A percentile compares a stretch with the other conserved stretches of the same genome.
These are phyloP conservation scores for Scaptodrosophila lebanonensis DNA, from an alignment of 1,140 invertebrate genomes.

Conservation along the genomic window DNA sequence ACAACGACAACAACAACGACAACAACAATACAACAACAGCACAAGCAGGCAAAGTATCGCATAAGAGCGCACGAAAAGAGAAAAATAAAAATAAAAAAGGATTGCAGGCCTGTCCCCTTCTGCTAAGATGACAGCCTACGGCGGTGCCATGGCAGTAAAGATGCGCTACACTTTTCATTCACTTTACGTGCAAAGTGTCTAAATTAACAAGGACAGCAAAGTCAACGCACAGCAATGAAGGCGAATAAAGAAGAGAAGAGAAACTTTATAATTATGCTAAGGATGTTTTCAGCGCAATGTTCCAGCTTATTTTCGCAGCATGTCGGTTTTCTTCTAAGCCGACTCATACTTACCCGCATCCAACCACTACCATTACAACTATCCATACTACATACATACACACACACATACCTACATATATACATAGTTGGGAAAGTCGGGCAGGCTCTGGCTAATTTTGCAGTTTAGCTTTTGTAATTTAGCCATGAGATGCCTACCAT, in stretches of 20 bases:
- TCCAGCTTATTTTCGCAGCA: constrained; percentile 35
- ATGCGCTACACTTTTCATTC: constrained; percentile 49
- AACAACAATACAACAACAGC: constrained; percentile 23
- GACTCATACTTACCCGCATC: constrained; percentile 22
- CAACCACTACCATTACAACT: constrained; percentile 11
- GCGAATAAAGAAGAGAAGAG: constrained; percentile 9
- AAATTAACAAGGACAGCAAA: constrained; percentile 75
- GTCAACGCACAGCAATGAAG: constrained; percentile 32
- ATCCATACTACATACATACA: background rate
- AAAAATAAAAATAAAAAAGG: constrained; percentile 18
- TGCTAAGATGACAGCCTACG: constrained; percentile 29
- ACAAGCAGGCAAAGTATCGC: constrained; percentile 27
- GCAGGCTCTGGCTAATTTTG: constrained; percentile 35
- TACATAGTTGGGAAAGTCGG: background rate
- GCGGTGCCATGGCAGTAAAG: background rate
- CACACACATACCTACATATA: constrained; percentile 1
- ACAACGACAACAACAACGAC: constrained; percentile 26
- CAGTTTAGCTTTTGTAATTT: constrained; percentile 60
- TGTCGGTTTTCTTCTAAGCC: constrained; percentile 33
- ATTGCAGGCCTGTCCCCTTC: too few relatives aligned
- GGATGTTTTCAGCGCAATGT: constrained; percentile 49
- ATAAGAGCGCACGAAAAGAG: background rate
- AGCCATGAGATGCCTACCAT: constrained; percentile 19
- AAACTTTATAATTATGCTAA: constrained; percentile 75
- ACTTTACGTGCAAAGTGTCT: constrained; percentile 73